phyloP scores from a whole-genome alignment of 2,888 invertebrate species.

The Carcina quercana region DNA sequence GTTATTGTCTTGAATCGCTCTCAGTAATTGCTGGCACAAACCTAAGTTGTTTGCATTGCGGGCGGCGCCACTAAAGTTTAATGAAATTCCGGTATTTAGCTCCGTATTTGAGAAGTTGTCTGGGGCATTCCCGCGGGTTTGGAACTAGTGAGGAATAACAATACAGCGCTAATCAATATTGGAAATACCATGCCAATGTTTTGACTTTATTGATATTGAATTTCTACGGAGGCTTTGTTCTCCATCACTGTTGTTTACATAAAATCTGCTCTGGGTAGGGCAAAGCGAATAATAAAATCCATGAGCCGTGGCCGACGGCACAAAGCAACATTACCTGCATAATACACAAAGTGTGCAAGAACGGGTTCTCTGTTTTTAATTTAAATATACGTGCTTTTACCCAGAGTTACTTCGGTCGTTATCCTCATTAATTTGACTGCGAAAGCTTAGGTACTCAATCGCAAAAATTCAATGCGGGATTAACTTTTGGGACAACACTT shows the following conservation, averaged over 20 bases:
- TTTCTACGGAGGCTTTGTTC: background rate
- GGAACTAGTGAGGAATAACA: no score
- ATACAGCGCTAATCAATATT: slow-evolving; percentile 2
- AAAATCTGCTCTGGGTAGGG: slow-evolving; percentile 3
- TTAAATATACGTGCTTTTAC: no score
- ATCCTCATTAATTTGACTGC: no score
- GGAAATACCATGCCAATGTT: background rate
- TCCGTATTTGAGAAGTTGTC: slow-evolving; percentile 23
- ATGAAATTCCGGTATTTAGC: slow-evolving; percentile 34
- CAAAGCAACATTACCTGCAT: slow-evolving; percentile 7
- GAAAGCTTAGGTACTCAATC: no score
- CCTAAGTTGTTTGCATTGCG: slow-evolving; percentile 26
- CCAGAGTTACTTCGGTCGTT: no score
- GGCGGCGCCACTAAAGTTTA: slow-evolving; percentile 28
- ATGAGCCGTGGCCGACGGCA: slow-evolving; percentile 10
- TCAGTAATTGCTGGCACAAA: slow-evolving; percentile 25
- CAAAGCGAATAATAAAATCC: slow-evolving; percentile 10
- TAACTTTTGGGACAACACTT: no score
- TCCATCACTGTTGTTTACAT: background rate
- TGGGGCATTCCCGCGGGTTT: slow-evolving; percentile 18
- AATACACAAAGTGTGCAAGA: no score
- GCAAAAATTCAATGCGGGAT: no score
- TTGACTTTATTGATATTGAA: background rate
- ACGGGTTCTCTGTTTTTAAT: no score
- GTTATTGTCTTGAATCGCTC: slow-evolving; percentile 22